phyloP scores from a whole-genome alignment of 2,888 invertebrate genomes.

The Candidula unifasciata region DNA sequence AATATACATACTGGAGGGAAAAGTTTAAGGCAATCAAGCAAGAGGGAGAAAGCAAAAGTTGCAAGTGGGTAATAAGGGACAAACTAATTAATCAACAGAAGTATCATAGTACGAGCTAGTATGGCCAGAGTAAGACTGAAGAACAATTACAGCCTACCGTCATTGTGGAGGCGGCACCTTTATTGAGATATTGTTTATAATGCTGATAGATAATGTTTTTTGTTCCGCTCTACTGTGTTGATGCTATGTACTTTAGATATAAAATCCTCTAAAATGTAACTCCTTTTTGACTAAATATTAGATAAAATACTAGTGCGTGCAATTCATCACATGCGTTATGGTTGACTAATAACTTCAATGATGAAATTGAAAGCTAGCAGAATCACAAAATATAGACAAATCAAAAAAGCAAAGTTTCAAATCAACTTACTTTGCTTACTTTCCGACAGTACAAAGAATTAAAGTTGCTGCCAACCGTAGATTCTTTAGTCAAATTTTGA shows the following conservation, averaged over 20 bases:
- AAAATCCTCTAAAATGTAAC: neutral
- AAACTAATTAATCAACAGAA: too few relatives aligned
- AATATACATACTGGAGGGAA: too few relatives aligned
- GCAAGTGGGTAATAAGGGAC: too few relatives aligned
- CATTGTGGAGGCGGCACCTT: too few relatives aligned
- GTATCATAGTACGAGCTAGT: too few relatives aligned
- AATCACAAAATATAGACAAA: neutral
- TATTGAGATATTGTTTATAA: neutral
- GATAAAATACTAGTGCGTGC: neutral
- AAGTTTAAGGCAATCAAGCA: too few relatives aligned
- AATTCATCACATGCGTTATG: slow-evolving; percentile 1
- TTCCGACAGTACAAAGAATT: neutral
- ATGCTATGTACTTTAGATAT: too few relatives aligned
- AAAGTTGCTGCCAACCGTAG: neutral
- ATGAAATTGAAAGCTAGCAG: neutral
- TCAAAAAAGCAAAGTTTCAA: neutral
- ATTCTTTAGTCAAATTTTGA: neutral
- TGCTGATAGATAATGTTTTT: neutral
- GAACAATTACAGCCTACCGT: too few relatives aligned
- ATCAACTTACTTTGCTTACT: neutral
- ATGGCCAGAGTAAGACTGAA: too few relatives aligned
- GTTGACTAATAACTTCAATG: too few relatives aligned
- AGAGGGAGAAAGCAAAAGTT: too few relatives aligned
- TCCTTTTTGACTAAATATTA: neutral
- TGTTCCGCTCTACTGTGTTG: too few relatives aligned